Evolutionary conservation across 2,797 vertebrate genomes (phyloP), one percentile per base, ranked within the genome.

Genomic region (Centroberyx gerrardi): DNA sequence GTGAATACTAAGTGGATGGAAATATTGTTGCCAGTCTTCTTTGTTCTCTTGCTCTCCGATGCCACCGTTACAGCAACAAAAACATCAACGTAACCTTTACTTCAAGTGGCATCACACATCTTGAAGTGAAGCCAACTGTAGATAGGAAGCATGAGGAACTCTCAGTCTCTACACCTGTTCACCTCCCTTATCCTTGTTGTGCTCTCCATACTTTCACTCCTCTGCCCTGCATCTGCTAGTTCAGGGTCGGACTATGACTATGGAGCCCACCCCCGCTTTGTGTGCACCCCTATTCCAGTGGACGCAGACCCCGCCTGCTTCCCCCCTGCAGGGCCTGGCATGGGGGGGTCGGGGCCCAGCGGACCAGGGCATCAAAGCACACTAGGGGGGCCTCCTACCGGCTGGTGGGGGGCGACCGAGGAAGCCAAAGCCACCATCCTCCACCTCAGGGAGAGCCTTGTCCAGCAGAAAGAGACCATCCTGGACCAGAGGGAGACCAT

Each of bases 221-320:
- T 87, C 54, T 64, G 48, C 31, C 58, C 62, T n/a, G 68, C 76
- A 1, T 46, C 72, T 29, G 78, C 81, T 58, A 87, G 63, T 38
- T 85, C 89, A 2, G 92, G 90, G 40, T 67, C 87, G 2, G 89
- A 92, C 67, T 84, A 90, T 49, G 88, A 88, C 60, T 87, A 78
- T 0, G 76, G 81, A 28, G 51, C 88, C 8, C 92, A 94, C 49
- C 94, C 95, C 1, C 95, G 95, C 51, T 97, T 97, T 54, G 77
- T 97, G 29, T 97, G 96, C 78, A 94, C 93, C 46, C 96, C 96
- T 0, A 76, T 96, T 66, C 95, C 96, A 0, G 53, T 83, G 15
- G 93, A 95, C 1, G 80, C 91, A 13, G 95, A 96, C 80, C 95
- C 93, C 36, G 90, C 89, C 38, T 95, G 93, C 79, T 93, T 92